Conservation (phyloP, 2,888 invertebrate genomes). For the Dusona sp. region DNA sequence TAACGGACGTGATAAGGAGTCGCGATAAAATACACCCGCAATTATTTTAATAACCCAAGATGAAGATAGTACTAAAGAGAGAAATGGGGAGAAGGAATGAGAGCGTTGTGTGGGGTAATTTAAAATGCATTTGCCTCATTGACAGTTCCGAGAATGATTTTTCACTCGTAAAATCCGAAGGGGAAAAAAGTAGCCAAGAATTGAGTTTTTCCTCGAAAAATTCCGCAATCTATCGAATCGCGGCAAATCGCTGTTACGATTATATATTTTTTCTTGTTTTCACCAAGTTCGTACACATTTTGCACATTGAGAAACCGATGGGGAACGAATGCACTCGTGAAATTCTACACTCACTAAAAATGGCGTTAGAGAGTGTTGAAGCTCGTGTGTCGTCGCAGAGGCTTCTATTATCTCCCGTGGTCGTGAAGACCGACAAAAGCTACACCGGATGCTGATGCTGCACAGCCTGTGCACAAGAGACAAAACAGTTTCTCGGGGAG, state of each 20-base stretch:
- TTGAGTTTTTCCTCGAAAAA: neutral
- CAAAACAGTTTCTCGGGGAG: constrained; percentile 27
- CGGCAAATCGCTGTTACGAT: neutral
- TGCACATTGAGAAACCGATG: neutral
- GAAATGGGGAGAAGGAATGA: neutral
- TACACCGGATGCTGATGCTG: constrained; percentile 62
- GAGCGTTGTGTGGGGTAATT: neutral
- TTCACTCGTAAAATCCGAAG: neutral
- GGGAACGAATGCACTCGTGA: constrained; percentile 39
- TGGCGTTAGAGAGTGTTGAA: constrained; percentile 43
- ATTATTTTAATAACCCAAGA: constrained; percentile 60
- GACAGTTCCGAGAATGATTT: constrained; percentile 49
- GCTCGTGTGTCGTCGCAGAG: constrained; percentile 41
- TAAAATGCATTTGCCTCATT: constrained; percentile 26
- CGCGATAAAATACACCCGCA: constrained; percentile 55
- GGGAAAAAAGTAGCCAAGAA: neutral
- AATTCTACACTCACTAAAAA: constrained; percentile 20
- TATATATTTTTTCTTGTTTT: neutral
- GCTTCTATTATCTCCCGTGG: constrained; percentile 49
- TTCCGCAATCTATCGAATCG: neutral
- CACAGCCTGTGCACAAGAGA: constrained; percentile 31
- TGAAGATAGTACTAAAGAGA: constrained; percentile 5
- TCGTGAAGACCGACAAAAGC: constrained; percentile 63
- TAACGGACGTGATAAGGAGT: constrained; percentile 43
- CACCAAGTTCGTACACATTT: neutral